Base-by-base conservation (phyloP, 2,113 vertebrate genomes). In the Genyomyrus donnyi region DNA sequence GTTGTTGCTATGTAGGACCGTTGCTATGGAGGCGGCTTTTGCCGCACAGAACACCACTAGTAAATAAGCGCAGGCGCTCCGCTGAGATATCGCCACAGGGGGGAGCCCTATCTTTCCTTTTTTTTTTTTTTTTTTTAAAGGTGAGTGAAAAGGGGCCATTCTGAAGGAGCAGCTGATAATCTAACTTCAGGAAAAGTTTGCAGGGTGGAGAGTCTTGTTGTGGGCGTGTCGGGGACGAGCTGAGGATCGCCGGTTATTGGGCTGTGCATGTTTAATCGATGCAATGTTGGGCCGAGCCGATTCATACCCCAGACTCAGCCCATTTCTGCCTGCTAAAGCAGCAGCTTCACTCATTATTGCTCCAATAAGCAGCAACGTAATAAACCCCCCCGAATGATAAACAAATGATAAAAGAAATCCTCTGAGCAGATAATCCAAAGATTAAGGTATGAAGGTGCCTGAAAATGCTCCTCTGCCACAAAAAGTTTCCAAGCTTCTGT, bases 1-100 rank as follows among this genome's bases (percentile, higher is more conserved):
- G 93, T 94, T 93, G 96, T 96, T 96, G 95, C 95, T 95, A 96
- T 92, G 96, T 95, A 92, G 93, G 90, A 88, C 94, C 94, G 96
- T 96, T 96, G 96, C 96, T 96, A 96, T 95, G 96, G 94, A 93
- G 93, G 91, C 93, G 94, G 90, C 91, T 90, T 13, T 42, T 53
- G 92, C 83, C 58, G 87, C 90, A 86, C 88, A 35, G 62, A 62
- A n/a, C 46, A 87, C 50, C 90, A 77, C 45, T 77, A 70, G 56
- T 35, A 90, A 88, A 88, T 88, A 90, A 88, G 74, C 48, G 5
- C 13, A 93, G 80, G 92, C 92, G 93, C 93, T 91, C 92, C 53
- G 58, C 90, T 92, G 92, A 92, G 91, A 91, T 90, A 91, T 87
- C n/a, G 53, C 95, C 96, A 95, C 94, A 93, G 93, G 95, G 95